phyloP scores from a whole-genome alignment of 2,113 vertebrate species.

The Malurus alboscapulatus region DNA sequence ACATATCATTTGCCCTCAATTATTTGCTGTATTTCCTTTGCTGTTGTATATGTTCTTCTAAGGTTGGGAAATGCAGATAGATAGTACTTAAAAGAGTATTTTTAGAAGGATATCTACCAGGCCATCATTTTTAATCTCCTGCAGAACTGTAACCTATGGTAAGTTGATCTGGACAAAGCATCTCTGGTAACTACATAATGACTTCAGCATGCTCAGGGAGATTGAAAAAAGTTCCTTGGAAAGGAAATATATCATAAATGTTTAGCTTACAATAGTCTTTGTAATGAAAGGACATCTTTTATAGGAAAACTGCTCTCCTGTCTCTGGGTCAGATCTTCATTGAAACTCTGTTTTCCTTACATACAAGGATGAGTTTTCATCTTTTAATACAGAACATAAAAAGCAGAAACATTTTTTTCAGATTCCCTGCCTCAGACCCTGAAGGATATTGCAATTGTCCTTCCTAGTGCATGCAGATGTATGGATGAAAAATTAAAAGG shows the following conservation, averaged over 20 bases:
- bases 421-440: background rate
- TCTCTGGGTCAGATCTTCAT: conserved; percentile 1
- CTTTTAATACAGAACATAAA: conserved; percentile 14
- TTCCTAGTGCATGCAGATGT: background rate
- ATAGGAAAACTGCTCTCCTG: background rate
- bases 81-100: background rate
- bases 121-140: conserved; percentile 30
- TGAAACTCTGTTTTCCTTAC: conserved; percentile 28
- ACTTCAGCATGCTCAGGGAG: conserved; percentile 14
- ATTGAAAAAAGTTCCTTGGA: conserved; percentile 34
- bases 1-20: conserved; percentile 31
- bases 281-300: conserved; percentile 18
- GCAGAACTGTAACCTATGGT: conserved; percentile 4
- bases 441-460: conserved; percentile 2
- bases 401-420: background rate
- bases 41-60: background rate
- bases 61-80: background rate
- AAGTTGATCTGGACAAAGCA: conserved; percentile 18
- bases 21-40: background rate
- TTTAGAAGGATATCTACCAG: conserved; percentile 19
- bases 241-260: conserved; percentile 27
- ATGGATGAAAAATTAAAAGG: background rate
- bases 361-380: conserved; percentile 6
- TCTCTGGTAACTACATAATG: conserved; percentile 10
- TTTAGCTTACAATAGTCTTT: conserved; percentile 38